Evolutionary conservation across 2,113 vertebrate species (phyloP), one percentile per base, ranked within the genome.

Genomic region (Ophiodon elongatus): DNA sequence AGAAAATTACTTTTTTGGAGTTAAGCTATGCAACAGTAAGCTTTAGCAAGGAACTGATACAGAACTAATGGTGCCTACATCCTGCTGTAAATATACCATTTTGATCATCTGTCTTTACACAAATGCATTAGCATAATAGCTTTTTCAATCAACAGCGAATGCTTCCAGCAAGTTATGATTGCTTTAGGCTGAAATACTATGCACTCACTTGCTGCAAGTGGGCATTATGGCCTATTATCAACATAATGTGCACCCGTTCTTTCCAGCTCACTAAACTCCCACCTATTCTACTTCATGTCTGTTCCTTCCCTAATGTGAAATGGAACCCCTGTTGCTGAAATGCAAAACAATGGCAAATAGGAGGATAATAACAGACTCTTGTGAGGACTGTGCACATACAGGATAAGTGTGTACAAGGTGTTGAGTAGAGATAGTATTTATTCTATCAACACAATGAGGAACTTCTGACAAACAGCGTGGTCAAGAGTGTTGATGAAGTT

Each of bases 121-220:
- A 66, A 80, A 82, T 13, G 39, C 52, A 84, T 86, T 84, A 79
- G n/a, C 76, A 80, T 82, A 77, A 87, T 47, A 39, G 63, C 70
- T 54, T 82, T 84, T 86, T 64, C 15, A 83, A 83, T 70, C 76
- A 86, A 56, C 41, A 29, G 65, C 25, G 31, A 67, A 80, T 72
- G 73, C 71, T 45, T 72, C 4, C 2, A 56, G 54, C 11, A 80
- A 43, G 37, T 73, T 73, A 65, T 65, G 84, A 87, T 33, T 56
- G 25, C 76, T 57, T 25, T 41, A 56, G 65, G 56, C 68, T n/a
- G 15, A 81, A 37, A 64, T 13, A 45, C 64, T 1, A 25, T 27
- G 10, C 23, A 0, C 13, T 73, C 25, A 43, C 3, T 84, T 14
- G 52, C 54, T 52, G 43, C 25, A 33, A 73, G 41, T 65, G 56